These are phyloP conservation scores for Thalassaphorura encarpata DNA, from an alignment of 1,140 invertebrate genomes.

Conservation along the genomic window DNA sequence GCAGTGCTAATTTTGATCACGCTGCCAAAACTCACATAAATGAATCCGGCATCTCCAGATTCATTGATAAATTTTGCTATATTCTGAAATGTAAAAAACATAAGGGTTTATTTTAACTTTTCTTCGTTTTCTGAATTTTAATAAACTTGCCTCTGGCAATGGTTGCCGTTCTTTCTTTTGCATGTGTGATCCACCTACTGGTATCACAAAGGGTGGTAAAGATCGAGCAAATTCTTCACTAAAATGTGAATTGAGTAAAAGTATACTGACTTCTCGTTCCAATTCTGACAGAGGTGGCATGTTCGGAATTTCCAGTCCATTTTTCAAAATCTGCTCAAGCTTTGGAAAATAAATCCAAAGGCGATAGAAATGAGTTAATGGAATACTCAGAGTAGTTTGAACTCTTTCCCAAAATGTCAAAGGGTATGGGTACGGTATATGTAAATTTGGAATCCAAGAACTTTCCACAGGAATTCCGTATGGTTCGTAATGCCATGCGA, in stretches of 20 bases:
- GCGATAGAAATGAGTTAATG: conserved; percentile 1
- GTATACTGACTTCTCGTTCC: conserved; percentile 1
- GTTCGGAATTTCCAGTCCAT: background rate
- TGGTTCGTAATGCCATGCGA: conserved; percentile 5
- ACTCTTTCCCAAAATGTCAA: conserved; percentile 17
- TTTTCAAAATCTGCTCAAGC: conserved; percentile 1
- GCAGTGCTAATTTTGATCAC: background rate
- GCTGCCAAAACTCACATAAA: conserved; percentile 46
- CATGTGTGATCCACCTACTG: conserved; percentile 2
- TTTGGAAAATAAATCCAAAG: background rate
- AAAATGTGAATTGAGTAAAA: conserved; percentile 7
- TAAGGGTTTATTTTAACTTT: background rate
- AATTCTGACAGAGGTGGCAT: conserved; percentile 1
- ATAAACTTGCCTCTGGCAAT: background rate
- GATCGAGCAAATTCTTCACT: conserved; percentile 7
- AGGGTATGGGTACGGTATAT: background rate
- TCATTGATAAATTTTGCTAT: conserved; percentile 13
- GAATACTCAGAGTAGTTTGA: background rate
- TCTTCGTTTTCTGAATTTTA: background rate
- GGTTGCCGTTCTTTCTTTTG: background rate
- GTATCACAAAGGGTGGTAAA: conserved; percentile 1
- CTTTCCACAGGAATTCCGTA: conserved; percentile 23
- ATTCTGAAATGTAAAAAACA: background rate
- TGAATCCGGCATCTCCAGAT: conserved; percentile 41
- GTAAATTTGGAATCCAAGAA: conserved; percentile 17